These are phyloP conservation scores for Xestia c-nigrum DNA, from an alignment of 2,888 invertebrate genomes.

Conservation along the genomic window DNA sequence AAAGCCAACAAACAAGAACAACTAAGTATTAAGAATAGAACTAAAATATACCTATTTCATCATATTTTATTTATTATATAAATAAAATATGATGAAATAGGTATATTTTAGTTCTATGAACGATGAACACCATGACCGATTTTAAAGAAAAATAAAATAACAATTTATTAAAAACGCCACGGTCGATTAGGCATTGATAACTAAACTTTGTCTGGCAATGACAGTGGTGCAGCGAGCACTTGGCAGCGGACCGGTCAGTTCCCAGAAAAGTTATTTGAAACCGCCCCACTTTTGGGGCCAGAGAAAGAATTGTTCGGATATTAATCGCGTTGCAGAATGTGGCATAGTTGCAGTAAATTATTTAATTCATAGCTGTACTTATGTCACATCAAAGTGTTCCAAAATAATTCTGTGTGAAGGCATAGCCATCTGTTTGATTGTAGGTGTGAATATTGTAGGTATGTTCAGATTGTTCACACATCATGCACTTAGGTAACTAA, in stretches of 20 bases:
- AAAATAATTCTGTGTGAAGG: slow-evolving; percentile 34
- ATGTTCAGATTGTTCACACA: background rate
- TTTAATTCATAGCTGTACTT: slow-evolving; percentile 28
- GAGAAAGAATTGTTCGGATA: slow-evolving; percentile 79
- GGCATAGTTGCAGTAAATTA: slow-evolving; percentile 54
- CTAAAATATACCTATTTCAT: background rate
- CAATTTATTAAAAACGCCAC: slow-evolving; percentile 56
- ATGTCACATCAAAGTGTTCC: slow-evolving; percentile 33
- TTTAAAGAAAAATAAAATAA: background rate
- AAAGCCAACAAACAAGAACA: no score
- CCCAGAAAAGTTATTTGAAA: slow-evolving; percentile 89
- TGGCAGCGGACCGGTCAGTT: slow-evolving; percentile 82
- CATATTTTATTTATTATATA: background rate
- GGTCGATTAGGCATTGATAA: slow-evolving; percentile 74
- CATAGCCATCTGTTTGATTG: slow-evolving; percentile 12
- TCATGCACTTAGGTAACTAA: background rate
- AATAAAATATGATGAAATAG: background rate
- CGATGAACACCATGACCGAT: background rate
- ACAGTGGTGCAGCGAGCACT: slow-evolving; percentile 83
- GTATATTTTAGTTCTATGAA: background rate
- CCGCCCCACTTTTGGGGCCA: slow-evolving; percentile 82
- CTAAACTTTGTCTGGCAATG: slow-evolving; percentile 85
- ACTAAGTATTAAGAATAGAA: background rate
- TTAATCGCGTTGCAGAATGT: slow-evolving; percentile 67
- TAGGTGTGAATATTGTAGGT: background rate